Evolutionary conservation across 2,113 vertebrate species (phyloP).

Genomic region (Rhynchomys soricoides): DNA sequence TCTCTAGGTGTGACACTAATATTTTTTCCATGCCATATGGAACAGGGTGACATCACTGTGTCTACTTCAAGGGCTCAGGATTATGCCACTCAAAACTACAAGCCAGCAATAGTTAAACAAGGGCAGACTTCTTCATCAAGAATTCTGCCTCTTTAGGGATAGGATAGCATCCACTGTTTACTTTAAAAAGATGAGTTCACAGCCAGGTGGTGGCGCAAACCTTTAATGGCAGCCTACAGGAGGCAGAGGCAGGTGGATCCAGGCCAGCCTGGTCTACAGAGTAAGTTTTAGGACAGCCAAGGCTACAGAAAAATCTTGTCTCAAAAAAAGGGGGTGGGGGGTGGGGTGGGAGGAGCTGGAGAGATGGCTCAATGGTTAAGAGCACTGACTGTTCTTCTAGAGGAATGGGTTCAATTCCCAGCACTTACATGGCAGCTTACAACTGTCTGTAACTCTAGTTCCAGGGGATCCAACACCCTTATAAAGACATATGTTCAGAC

Average conservation of each 20-base stretch:
- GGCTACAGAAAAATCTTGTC: neutral
- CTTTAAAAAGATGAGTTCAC: neutral
- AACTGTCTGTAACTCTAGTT: no score
- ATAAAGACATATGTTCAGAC: no score
- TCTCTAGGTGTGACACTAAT: neutral
- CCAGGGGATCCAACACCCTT: no score
- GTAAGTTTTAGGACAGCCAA: neutral
- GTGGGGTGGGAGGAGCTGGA: no score
- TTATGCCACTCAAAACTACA: neutral
- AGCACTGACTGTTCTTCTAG: no score
- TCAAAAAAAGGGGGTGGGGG: neutral
- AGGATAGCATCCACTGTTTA: neutral
- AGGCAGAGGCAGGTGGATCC: neutral
- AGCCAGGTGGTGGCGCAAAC: neutral
- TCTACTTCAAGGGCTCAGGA: neutral
- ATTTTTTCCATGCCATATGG: rapidly evolving
- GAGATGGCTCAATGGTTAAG: no score
- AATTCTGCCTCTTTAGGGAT: neutral
- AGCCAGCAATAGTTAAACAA: neutral
- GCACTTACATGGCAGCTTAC: no score
- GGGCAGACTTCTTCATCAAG: neutral
- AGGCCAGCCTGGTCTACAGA: neutral
- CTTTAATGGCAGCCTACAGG: neutral
- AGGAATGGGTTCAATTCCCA: no score
- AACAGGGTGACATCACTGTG: neutral